phyloP scores from a whole-genome alignment of 2,113 vertebrate species.

The Brevimyrus niger region DNA sequence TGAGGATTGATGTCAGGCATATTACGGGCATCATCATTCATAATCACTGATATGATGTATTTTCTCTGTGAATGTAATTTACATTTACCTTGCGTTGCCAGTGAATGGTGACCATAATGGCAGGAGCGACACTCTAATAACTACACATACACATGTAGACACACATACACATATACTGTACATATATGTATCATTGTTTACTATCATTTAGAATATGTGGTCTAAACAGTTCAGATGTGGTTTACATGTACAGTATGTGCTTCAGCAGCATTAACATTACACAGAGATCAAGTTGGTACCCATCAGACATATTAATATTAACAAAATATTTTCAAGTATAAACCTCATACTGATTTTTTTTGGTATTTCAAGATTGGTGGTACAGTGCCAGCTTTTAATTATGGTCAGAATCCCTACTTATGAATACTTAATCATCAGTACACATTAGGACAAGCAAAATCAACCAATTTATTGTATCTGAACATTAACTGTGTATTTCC shows the following conservation, averaged over 20 bases:
- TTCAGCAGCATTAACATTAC: neutral
- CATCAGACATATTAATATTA: neutral
- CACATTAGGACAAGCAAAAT: neutral
- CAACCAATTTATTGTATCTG: neutral
- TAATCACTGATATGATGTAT: neutral
- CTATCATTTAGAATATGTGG: neutral
- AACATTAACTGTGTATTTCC: neutral
- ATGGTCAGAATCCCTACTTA: neutral
- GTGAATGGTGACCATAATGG: neutral
- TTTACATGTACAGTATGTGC: neutral
- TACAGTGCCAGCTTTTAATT: neutral
- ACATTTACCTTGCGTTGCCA: neutral
- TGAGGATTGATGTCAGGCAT: neutral
- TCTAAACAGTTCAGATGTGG: neutral
- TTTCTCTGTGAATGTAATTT: neutral
- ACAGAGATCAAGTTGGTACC: neutral
- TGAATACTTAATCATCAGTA: neutral
- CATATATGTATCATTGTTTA: neutral
- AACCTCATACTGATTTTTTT: neutral
- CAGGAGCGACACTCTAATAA: neutral
- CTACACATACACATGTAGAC: neutral
- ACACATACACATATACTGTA: no score
- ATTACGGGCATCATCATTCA: neutral
- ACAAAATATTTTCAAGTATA: neutral
- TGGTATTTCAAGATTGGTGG: neutral